Evolutionary conservation across 2,888 invertebrate species (phyloP), one percentile per base, ranked within the genome.

Genomic region (Oeneis ivallda): DNA sequence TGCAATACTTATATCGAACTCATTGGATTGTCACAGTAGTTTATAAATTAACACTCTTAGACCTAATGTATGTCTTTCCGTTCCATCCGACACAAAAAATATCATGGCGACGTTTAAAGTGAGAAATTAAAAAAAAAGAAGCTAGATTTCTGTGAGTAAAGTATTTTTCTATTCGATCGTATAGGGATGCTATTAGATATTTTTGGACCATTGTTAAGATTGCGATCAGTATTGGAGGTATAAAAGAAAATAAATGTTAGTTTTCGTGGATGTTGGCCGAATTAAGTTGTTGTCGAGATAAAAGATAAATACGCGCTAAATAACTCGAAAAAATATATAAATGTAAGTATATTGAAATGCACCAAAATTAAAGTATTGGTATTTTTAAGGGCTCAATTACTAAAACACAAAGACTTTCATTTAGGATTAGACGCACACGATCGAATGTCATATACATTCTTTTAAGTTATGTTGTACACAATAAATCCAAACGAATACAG

Each of bases 191-290:
- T 87, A 85, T 85, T 89, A 89, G 89, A 90, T 92, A 92, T 91
- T 92, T 92, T 91, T 92, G 92, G 91, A 92, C 90, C 90, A 91
- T 88, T 92, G 89, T 92, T 90, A 88, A 85, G 88, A 85, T 86
- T 85, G 83, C 83, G 84, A 87, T 86, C 90, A 90, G 90, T 92
- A 89, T 90, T 90, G 79, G 84, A 76, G 81, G 80, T 76, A 75
- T 77, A 70, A 76, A 78, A 74, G 76, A 76, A 76, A 77, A 73
- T 83, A 80, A 82, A 82, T 81, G 85, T 85, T 89, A 89, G 87
- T 83, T 83, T 83, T 83, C 78, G 80, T 83, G 83, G 73, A 79
- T 84, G 83, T 84, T 82, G 81, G 79, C 84, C 75, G 76, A 79
- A 79, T 76, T 77, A 79, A 72, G 73, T 82, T 79, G 80, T 80